These are phyloP conservation scores for Leucophenga montana DNA, from an alignment of 2,888 invertebrate genomes.

Conservation along the genomic window DNA sequence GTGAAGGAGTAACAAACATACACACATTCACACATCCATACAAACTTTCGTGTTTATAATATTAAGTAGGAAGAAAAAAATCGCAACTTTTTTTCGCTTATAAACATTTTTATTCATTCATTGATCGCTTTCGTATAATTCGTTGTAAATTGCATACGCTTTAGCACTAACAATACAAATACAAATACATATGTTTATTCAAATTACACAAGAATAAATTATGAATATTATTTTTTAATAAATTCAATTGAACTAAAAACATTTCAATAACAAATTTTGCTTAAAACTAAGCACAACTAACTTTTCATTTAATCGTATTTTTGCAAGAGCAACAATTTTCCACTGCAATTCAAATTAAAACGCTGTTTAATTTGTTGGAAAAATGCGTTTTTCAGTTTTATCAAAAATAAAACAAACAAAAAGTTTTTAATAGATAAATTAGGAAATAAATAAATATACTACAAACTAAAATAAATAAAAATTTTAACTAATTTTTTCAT, in stretches of 20 bases:
- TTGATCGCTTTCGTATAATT: too few species aligned
- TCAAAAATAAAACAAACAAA: conserved; percentile 6
- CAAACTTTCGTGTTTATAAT: too few species aligned
- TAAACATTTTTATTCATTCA: not conserved
- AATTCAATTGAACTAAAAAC: conserved; percentile 70
- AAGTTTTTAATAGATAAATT: not conserved
- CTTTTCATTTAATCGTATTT: conserved; percentile 4
- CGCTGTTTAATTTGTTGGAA: not conserved
- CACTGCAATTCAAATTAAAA: not conserved
- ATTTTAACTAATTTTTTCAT: not conserved
- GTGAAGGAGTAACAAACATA: too few species aligned
- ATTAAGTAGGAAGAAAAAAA: too few species aligned
- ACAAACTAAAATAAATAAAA: conserved; percentile 6
- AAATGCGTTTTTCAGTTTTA: not conserved
- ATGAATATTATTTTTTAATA: conserved; percentile 47
- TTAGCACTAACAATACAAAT: not conserved
- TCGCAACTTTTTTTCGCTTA: not conserved
- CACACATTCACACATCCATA: too few species aligned
- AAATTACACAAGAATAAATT: not conserved
- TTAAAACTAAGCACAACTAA: conserved; percentile 31
- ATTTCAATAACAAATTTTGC: conserved; percentile 58
- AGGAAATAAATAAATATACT: not conserved
- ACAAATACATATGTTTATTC: not conserved
- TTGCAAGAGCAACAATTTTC: not conserved
- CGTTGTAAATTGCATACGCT: not conserved